Evolutionary conservation across 2,888 invertebrate genomes (phyloP).

Genomic region (Hetaerina titia): DNA sequence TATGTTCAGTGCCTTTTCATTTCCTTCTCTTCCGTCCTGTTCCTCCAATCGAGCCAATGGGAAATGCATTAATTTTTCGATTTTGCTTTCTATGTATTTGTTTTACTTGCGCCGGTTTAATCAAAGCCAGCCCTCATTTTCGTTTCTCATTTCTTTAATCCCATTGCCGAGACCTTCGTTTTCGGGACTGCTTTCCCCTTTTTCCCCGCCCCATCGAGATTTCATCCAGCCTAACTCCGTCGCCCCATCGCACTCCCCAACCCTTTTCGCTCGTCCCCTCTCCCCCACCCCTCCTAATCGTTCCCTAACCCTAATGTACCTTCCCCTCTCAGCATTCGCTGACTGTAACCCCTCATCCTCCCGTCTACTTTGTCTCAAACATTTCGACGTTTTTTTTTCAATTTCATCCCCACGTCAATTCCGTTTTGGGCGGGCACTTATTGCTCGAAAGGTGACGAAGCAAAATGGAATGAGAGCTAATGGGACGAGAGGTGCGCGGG

Average conservation of each 20-base stretch:
- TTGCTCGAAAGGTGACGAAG: too few relatives aligned
- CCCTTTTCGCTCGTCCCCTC: neutral
- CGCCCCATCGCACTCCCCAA: neutral
- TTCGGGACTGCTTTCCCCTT: neutral
- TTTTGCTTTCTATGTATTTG: neutral
- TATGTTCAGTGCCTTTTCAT: neutral
- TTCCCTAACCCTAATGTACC: neutral
- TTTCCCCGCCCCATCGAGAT: neutral
- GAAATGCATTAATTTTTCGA: too few relatives aligned
- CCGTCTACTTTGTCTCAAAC: too few relatives aligned
- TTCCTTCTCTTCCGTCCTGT: neutral
- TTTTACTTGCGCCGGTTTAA: neutral
- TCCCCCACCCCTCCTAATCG: neutral
- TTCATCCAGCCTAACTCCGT: neutral
- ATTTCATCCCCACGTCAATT: too few relatives aligned
- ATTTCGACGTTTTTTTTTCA: too few relatives aligned
- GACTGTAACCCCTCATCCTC: too few relatives aligned
- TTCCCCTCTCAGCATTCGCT: neutral
- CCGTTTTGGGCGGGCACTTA: too few relatives aligned
- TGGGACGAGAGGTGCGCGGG: too few relatives aligned
- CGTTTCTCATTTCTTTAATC: neutral
- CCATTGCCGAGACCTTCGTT: neutral
- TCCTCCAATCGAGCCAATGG: neutral
- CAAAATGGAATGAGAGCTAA: too few relatives aligned
- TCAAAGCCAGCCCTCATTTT: neutral